Evolutionary conservation across 2,113 vertebrate species (phyloP).

Genomic region (Entosphenus tridentatus): DNA sequence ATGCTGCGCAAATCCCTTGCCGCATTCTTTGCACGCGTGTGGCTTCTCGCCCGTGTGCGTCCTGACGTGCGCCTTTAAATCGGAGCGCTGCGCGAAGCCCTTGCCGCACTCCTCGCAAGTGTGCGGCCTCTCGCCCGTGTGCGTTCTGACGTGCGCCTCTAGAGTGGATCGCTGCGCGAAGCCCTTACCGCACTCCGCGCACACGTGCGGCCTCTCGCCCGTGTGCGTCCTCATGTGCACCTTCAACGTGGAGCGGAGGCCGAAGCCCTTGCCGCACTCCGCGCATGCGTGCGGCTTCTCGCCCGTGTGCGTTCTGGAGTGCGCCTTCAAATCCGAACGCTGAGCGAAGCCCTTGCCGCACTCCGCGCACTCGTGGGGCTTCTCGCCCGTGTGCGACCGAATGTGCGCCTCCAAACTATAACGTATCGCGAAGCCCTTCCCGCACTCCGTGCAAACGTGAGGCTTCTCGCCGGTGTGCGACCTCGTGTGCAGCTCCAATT

Average conservation of each 20-base stretch:
- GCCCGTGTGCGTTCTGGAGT: neutral
- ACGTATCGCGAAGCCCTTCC: too few species aligned
- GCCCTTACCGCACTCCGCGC: neutral
- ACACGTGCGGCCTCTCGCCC: neutral
- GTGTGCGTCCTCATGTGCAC: neutral
- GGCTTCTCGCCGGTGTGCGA: constrained; percentile 26
- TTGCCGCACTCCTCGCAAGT: constrained; percentile 48
- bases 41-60: constrained; percentile 48
- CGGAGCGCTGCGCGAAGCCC: constrained; percentile 58
- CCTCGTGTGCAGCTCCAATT: constrained; percentile 20
- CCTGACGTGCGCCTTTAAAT: constrained; percentile 60
- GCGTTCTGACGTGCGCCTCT: constrained; percentile 28
- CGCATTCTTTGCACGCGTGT: constrained; percentile 46
- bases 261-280: constrained; percentile 3
- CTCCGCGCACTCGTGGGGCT: neutral
- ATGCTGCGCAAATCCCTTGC: constrained; percentile 50
- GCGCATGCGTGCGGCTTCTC: neutral
- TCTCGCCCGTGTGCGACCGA: neutral
- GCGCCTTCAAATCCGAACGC: neutral
- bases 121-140: constrained; percentile 24
- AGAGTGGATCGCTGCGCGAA: neutral
- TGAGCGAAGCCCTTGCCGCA: neutral
- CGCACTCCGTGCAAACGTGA: constrained; percentile 20
- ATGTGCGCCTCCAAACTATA: neutral
- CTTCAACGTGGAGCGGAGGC: neutral